These are phyloP conservation scores for Halictus ligatus DNA, from an alignment of 2,888 invertebrate genomes.

Conservation along the genomic window DNA sequence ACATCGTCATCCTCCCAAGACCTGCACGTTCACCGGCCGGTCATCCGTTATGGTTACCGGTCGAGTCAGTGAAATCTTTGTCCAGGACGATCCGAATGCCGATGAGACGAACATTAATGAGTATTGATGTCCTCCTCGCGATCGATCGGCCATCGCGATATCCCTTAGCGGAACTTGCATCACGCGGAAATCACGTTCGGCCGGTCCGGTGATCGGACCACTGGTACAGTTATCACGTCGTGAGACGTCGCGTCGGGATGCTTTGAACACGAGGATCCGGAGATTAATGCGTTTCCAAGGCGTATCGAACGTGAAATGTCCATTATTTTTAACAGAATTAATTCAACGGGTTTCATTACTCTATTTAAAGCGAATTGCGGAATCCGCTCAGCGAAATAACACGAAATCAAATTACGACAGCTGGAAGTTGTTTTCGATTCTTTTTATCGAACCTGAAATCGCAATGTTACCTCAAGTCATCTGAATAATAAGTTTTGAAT, in stretches of 20 bases:
- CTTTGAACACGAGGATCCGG: neutral
- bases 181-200: constrained; percentile 51
- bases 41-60: constrained; percentile 78
- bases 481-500: no score
- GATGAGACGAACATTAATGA: constrained; percentile 79
- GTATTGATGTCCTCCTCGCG: constrained; percentile 76
- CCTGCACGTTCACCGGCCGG: constrained; percentile 76
- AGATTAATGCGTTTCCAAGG: neutral
- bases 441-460: neutral
- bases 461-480: neutral
- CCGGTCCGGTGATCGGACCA: constrained; percentile 34
- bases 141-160: constrained; percentile 71
- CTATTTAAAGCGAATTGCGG: neutral
- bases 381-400: neutral
- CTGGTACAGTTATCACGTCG: constrained; percentile 43
- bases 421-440: neutral
- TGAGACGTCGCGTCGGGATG: constrained; percentile 7
- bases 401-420: neutral
- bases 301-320: neutral
- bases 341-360: neutral
- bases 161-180: constrained; percentile 57
- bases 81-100: constrained; percentile 74
- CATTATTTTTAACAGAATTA: neutral
- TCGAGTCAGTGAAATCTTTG: constrained; percentile 72
- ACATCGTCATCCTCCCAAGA: constrained; percentile 57